Evolutionary conservation across 2,113 vertebrate genomes (phyloP), one percentile per base, ranked within the genome.

Genomic region (Sylvilagus bachmani): DNA sequence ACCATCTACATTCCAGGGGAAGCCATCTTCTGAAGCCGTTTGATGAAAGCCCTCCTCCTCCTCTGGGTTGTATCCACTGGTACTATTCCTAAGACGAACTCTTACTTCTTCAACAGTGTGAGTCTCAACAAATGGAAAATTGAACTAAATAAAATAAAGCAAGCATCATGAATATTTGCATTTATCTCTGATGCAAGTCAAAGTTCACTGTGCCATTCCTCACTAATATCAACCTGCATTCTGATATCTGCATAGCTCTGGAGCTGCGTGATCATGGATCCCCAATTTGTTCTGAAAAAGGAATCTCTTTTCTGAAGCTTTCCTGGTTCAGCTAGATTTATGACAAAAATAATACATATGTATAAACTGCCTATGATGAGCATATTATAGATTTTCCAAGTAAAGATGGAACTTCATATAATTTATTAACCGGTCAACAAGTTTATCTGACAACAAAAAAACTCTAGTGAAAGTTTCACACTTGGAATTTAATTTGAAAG

Each of bases 1-100:
- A 36, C 99, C 99, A 74, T 99, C 99, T 90, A 99, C 97, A 92
- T 99, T 99, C 99, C 99, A 99, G 78, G 98, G 99, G 74, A 97
- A 98, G 70, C n/a, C 97, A 25, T 95, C 97, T 97, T 98, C 98
- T 53, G 95, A 95, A 86, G 97, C 91, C 97, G 95, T 91, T 92
- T 95, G 67, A 25, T 82, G 94, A 36, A 53, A 78, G 77, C 83
- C 90, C 0, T 22, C 93, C 66, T 96, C 95, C 25, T 98, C 96
- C 80, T 98, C 96, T 55, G 77, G 95, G 51, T 90, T 96, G 16
- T 71, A 87, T 66, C 83, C 82, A 29, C 31, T 96, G 67, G 44
- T 95, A 78, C 51, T 93, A 82, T 61, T 96, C 62, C 31, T 96
- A 10, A 97, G 97, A 1, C 97, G 88, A 27, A 99, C 95, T 97